These are phyloP conservation scores for Scaptomyza flava DNA, from an alignment of 2,888 invertebrate genomes.

Conservation along the genomic window DNA sequence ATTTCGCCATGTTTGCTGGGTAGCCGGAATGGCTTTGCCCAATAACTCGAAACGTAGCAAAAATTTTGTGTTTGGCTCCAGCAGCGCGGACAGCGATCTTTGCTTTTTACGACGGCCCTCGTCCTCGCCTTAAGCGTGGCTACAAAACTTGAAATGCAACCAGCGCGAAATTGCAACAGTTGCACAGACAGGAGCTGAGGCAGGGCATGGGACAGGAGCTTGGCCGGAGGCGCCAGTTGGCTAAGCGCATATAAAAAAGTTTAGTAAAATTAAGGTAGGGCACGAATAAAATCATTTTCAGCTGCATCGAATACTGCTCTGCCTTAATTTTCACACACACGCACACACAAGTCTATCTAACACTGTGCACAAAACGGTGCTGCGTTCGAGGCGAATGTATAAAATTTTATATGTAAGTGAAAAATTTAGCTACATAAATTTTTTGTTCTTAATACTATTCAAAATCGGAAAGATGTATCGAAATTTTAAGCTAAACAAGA, in stretches of 20 bases:
- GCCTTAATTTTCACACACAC: background rate
- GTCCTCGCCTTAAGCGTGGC: slow-evolving; percentile 51
- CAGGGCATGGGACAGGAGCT: background rate
- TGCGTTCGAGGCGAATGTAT: background rate
- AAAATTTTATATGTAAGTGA: no score
- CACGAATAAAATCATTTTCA: slow-evolving; percentile 68
- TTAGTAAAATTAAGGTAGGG: slow-evolving; percentile 75
- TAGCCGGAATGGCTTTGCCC: slow-evolving; percentile 63
- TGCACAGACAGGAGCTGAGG: slow-evolving; percentile 23
- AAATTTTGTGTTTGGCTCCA: slow-evolving; percentile 67
- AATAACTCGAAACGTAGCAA: slow-evolving; percentile 69
- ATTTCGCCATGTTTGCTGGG: slow-evolving; percentile 66
- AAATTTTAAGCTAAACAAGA: no score
- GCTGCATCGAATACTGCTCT: slow-evolving; percentile 39
- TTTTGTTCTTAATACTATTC: no score
- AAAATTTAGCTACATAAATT: no score
- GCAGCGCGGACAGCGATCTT: slow-evolving; percentile 72
- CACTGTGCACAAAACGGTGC: slow-evolving; percentile 19
- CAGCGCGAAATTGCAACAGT: slow-evolving; percentile 72
- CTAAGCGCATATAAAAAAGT: slow-evolving; percentile 77
- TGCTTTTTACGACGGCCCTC: slow-evolving; percentile 65
- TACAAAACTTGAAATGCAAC: slow-evolving; percentile 76
- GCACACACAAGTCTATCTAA: background rate
- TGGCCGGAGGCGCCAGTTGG: slow-evolving; percentile 68
- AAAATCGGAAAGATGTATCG: no score